Base-by-base conservation (phyloP, 2,888 invertebrate genomes). In the Amblyjoppa proteus region DNA sequence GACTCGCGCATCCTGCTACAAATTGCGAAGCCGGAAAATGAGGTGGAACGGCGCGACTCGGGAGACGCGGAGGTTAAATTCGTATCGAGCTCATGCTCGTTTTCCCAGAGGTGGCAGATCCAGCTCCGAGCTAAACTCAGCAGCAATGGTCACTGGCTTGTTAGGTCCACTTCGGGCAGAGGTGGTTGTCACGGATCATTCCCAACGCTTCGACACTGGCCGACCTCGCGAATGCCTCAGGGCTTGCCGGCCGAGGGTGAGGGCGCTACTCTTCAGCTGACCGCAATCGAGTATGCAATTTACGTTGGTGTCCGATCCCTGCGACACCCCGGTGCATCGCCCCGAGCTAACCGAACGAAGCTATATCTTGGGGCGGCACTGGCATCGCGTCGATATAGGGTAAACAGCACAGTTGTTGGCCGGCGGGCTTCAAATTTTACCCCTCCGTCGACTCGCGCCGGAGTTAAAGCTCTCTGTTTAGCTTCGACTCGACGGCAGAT, bases 231-330 rank as follows among this genome's bases (percentile, higher is more conserved):
- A 84, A 83, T 73, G 83, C 83, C 83, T 75, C 70, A 80, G 83
- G 83, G 79, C n/a, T 70, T 34, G 70, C 70, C 45, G 45, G 70
- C 70, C 70, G 73, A 83, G 56, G 69, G 71, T 38, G 88, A 86
- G 89, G 88, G 86, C 85, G 86, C 88, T 87, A 90, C 91, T 91
- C 90, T 91, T 91, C 91, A 91, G 89, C 88, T 87, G 88, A 92
- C 92, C 92, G 89, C 91, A 92, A 91, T 92, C 89, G 91, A 89
- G 91, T 91, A 91, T 91, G 92, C 91, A 92, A 92, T 92, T 92
- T 92, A 92, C 91, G 91, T 84, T 91, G 91, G 90, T 91, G 90
- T 92, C 90, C 89, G 90, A 90, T 89, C 91, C 89, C 80, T 80
- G 83, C 87, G 84, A 89, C 83, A 88, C 81, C 74, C n/a, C 56